These are phyloP conservation scores for Limanda limanda DNA, from an alignment of 2,113 vertebrate genomes.

Conservation along the genomic window DNA sequence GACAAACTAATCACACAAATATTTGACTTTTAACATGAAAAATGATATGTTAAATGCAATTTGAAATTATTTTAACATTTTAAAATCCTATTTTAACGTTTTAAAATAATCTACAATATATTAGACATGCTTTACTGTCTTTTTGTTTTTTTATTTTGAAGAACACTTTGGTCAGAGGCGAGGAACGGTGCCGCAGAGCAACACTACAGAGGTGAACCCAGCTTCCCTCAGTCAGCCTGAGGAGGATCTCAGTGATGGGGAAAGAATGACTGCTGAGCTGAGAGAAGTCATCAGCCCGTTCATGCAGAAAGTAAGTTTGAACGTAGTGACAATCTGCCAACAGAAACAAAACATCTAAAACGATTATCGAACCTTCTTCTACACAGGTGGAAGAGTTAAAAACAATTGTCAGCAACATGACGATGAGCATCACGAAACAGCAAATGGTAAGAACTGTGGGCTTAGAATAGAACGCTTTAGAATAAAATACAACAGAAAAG, in stretches of 20 bases:
- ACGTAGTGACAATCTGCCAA: not conserved
- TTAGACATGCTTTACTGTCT: too few relatives aligned
- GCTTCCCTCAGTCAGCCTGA: conserved; percentile 16
- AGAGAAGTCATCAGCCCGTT: conserved; percentile 86
- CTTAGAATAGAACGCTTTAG: too few relatives aligned
- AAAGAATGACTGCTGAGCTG: conserved; percentile 86
- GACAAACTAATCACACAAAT: too few relatives aligned
- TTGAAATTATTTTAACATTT: too few relatives aligned
- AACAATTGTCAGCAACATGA: conserved; percentile 70
- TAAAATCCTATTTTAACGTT: too few relatives aligned
- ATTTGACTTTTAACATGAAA: not conserved
- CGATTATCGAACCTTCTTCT: conserved; percentile 22
- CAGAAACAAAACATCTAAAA: not conserved
- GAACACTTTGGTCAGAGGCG: conserved; percentile 15
- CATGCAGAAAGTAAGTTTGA: conserved; percentile 82
- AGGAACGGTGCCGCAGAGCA: not conserved
- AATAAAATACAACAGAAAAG: not conserved
- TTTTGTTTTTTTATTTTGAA: conserved; percentile 1
- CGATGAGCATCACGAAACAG: conserved; percentile 77
- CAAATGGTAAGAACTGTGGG: conserved; percentile 81
- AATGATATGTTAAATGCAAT: too few relatives aligned
- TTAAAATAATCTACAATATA: too few relatives aligned
- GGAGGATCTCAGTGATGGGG: conserved; percentile 82
- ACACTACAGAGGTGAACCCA: not conserved
- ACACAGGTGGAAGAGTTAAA: conserved; percentile 89